Conservation (phyloP, 2,113 vertebrate species). For the Nannobrachium achirus region DNA sequence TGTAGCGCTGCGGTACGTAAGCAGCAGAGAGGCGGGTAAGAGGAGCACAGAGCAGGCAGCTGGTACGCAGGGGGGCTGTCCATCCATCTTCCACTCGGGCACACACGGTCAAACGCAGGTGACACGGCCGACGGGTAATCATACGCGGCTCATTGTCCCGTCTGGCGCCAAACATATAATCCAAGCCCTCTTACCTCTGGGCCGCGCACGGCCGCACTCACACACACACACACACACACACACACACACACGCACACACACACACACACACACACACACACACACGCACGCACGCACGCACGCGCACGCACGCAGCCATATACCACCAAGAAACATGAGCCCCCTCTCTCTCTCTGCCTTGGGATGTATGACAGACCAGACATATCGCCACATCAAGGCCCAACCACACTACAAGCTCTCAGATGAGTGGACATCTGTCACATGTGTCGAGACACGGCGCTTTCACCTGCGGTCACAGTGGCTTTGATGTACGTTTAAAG, state of each 20-base stretch:
- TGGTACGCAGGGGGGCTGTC: constrained; percentile 31
- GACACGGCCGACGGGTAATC: constrained; percentile 74
- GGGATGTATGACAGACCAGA: constrained; percentile 58
- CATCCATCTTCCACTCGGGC: constrained; percentile 44
- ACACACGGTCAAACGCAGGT: constrained; percentile 70
- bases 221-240: too few species aligned
- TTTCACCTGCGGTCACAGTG: too few species aligned
- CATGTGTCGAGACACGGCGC: too few species aligned
- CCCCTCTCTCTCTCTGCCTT: constrained; percentile 16
- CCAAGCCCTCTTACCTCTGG: constrained; percentile 69
- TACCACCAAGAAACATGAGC: constrained; percentile 63
- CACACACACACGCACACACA: constrained; percentile 7
- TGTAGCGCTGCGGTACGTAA: too few species aligned
- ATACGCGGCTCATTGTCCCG: constrained; percentile 70
- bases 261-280: constrained; percentile 15
- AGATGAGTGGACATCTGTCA: too few species aligned
- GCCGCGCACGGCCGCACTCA: constrained; percentile 20
- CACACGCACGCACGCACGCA: background rate
- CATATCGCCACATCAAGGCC: constrained; percentile 20
- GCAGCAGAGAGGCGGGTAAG: background rate
- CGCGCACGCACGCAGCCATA: constrained; percentile 34
- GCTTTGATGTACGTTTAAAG: too few species aligned
- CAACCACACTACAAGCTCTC: too few species aligned
- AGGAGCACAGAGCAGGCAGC: constrained; percentile 40
- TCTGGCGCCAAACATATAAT: constrained; percentile 42